Conservation (phyloP, 1,140 invertebrate species). For the Musca vetustissima region DNA sequence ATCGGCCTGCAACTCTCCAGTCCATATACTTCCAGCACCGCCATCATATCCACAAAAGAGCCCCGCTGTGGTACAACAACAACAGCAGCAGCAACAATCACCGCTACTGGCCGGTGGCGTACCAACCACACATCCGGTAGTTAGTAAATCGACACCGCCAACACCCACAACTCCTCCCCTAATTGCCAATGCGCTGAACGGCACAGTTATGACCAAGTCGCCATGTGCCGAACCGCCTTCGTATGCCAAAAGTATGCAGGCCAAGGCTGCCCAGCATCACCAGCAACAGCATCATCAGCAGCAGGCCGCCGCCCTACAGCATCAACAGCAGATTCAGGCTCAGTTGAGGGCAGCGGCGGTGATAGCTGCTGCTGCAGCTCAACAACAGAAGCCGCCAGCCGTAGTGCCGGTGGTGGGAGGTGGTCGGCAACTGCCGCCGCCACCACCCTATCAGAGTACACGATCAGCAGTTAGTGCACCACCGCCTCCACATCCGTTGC, state of each 20-base stretch:
- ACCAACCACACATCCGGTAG: constrained; percentile 51
- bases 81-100: constrained; percentile 57
- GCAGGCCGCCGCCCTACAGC: constrained; percentile 44
- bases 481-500: constrained; percentile 32
- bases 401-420: constrained; percentile 51
- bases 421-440: constrained; percentile 67
- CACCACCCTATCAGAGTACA: constrained; percentile 64
- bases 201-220: constrained; percentile 51
- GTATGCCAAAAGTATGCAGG: constrained; percentile 90
- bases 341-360: constrained; percentile 51
- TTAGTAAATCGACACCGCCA: constrained; percentile 62
- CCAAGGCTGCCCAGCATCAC: constrained; percentile 67
- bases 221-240: constrained; percentile 88
- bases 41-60: constrained; percentile 70
- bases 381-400: constrained; percentile 53
- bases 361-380: constrained; percentile 52
- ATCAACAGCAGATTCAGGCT: constrained; percentile 47
- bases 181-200: constrained; percentile 45
- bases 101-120: constrained; percentile 49
- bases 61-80: constrained; percentile 61
- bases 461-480: constrained; percentile 36
- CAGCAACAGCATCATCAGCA: constrained; percentile 55
- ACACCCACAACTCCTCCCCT: constrained; percentile 62
- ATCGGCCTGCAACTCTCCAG: constrained; percentile 59
- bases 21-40: constrained; percentile 63